Evolutionary conservation across 2,888 invertebrate genomes (phyloP).

Genomic region (Gymnoscelis rufifasciata): DNA sequence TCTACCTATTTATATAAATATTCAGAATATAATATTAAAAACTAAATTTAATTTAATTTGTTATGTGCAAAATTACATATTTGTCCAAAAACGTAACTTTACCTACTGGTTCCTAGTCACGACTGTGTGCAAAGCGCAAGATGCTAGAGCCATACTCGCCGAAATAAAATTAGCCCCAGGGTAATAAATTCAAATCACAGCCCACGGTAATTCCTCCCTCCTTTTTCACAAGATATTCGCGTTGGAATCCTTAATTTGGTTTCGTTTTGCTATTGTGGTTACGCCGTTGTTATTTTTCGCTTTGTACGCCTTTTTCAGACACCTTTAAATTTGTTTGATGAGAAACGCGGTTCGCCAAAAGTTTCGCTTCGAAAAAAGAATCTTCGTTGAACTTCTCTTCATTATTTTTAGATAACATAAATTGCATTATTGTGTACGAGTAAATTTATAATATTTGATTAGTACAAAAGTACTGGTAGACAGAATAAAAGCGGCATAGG

Average conservation of each 20-base stretch:
- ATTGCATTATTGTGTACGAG: too few species aligned
- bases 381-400: neutral
- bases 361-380: slow-evolving; percentile 12
- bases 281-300: slow-evolving; percentile 55
- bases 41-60: too few species aligned
- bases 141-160: slow-evolving; percentile 24
- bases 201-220: slow-evolving; percentile 65
- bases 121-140: slow-evolving; percentile 14
- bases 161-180: slow-evolving; percentile 72
- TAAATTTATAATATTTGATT: too few species aligned
- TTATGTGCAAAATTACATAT: too few species aligned
- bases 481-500: too few species aligned
- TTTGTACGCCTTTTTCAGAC: slow-evolving; percentile 45
- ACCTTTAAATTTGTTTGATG: slow-evolving; percentile 33
- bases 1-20: too few species aligned
- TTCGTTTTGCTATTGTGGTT: slow-evolving; percentile 66
- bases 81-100: too few species aligned
- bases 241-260: slow-evolving; percentile 71
- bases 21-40: too few species aligned
- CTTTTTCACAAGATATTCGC: slow-evolving; percentile 69
- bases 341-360: slow-evolving; percentile 19
- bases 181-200: slow-evolving; percentile 77
- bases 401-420: too few species aligned
- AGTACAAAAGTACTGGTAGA: too few species aligned
- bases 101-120: slow-evolving; percentile 2